Evolutionary conservation across 2,113 vertebrate genomes (phyloP).

Genomic region (Xenus cinereus): DNA sequence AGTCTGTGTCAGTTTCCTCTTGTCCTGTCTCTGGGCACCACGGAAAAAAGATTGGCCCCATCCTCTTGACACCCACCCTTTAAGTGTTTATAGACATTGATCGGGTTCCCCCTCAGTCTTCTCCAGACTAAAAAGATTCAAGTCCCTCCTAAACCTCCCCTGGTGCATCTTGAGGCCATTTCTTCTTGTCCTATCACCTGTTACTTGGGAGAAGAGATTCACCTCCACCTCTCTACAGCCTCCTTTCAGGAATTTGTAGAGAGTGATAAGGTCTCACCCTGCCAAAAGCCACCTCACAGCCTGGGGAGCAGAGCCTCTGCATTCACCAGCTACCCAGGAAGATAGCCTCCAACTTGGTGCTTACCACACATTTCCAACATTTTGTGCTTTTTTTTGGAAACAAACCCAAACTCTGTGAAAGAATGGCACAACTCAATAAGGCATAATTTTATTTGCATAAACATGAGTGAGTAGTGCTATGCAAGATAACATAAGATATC

Average conservation of each 20-base stretch:
- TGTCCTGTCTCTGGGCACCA: too few species aligned
- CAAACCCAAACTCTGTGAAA: background rate
- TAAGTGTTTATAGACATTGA: too few species aligned
- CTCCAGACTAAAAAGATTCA: too few species aligned
- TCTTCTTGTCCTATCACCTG: background rate
- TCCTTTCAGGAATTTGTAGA: background rate
- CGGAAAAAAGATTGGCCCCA: too few species aligned
- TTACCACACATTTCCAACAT: background rate
- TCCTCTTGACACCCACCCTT: too few species aligned
- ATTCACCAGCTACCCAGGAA: rapidly evolving
- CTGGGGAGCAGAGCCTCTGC: rapidly evolving
- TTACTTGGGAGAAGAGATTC: background rate
- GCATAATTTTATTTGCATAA: background rate
- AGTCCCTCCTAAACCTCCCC: background rate
- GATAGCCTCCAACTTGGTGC: background rate
- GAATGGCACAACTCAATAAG: too few species aligned
- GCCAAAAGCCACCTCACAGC: rapidly evolving
- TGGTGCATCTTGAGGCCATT: background rate
- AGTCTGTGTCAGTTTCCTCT: too few species aligned
- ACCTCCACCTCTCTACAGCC: background rate
- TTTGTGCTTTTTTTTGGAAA: too few species aligned
- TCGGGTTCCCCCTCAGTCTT: too few species aligned
- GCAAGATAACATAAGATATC: background rate
- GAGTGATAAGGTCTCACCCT: background rate
- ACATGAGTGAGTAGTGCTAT: background rate